A percentile compares a stretch with the other conserved stretches of the same genome.
Evolutionary conservation across 2,888 invertebrate species (phyloP).

Genomic region (Lydus trimaculatus): DNA sequence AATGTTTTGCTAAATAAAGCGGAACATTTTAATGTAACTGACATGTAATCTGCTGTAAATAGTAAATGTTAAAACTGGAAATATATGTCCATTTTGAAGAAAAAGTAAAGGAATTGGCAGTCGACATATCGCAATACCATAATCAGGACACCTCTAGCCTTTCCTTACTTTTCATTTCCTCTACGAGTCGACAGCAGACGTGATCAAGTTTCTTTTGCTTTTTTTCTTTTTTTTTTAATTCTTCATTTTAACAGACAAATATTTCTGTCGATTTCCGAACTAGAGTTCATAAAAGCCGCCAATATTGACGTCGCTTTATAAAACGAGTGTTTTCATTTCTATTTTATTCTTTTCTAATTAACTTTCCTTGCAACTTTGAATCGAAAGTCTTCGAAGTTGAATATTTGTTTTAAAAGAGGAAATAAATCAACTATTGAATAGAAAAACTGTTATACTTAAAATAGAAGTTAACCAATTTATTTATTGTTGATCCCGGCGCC

Average conservation of each 20-base stretch:
- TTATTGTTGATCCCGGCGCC: neutral
- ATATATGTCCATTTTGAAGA: slow-evolving; percentile 27
- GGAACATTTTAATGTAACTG: slow-evolving; percentile 33
- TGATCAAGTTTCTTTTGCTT: slow-evolving; percentile 20
- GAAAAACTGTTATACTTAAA: too few species aligned
- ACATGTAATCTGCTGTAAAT: slow-evolving; percentile 32
- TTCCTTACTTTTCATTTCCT: slow-evolving; percentile 32
- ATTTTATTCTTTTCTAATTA: neutral
- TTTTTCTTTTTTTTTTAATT: neutral
- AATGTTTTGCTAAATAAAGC: slow-evolving; percentile 17
- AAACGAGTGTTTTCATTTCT: neutral
- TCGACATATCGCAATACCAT: slow-evolving; percentile 35
- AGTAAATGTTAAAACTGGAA: slow-evolving; percentile 30
- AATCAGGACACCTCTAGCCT: slow-evolving; percentile 35
- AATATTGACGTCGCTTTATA: slow-evolving; percentile 29
- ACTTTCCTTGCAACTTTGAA: neutral
- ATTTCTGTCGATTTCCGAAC: slow-evolving; percentile 23
- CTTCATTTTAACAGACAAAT: slow-evolving; percentile 12
- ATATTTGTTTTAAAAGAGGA: neutral
- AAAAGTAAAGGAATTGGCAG: slow-evolving; percentile 20
- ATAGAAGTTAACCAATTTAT: neutral
- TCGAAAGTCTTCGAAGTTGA: neutral
- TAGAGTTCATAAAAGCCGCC: slow-evolving; percentile 23
- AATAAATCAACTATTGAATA: neutral
- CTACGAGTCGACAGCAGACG: slow-evolving; percentile 31